Evolutionary conservation across 1,140 invertebrate species (phyloP).

Genomic region (Wiebesia pumilae): DNA sequence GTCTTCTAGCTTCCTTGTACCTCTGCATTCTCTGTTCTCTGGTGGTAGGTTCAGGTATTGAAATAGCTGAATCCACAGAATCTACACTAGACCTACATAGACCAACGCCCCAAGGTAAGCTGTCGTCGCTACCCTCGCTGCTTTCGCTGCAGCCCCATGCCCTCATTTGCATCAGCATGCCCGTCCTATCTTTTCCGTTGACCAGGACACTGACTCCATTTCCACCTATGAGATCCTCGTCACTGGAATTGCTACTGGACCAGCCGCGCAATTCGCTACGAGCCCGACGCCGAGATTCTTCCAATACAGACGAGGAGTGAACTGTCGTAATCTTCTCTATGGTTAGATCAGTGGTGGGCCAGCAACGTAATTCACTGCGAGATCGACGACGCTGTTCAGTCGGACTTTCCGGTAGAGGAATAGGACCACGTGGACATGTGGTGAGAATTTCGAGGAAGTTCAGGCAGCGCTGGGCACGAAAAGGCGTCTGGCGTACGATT

Average conservation of each 20-base stretch:
- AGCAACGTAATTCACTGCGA: slow-evolving; percentile 69
- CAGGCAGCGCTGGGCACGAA: slow-evolving; percentile 74
- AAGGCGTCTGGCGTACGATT: slow-evolving; percentile 79
- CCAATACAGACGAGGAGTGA: slow-evolving; percentile 43
- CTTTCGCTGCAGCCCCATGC: slow-evolving; percentile 72
- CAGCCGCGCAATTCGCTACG: slow-evolving; percentile 70
- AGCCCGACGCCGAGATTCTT: slow-evolving; percentile 60
- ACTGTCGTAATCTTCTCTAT: slow-evolving; percentile 53
- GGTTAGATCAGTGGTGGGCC: slow-evolving; percentile 58
- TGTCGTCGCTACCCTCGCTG: slow-evolving; percentile 74
- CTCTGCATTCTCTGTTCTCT: slow-evolving; percentile 70
- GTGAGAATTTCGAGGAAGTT: slow-evolving; percentile 73
- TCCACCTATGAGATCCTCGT: slow-evolving; percentile 63
- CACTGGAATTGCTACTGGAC: slow-evolving; percentile 72
- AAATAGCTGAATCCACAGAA: slow-evolving; percentile 60
- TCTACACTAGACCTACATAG: slow-evolving; percentile 61
- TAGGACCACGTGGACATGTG: slow-evolving; percentile 66
- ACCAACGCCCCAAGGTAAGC: slow-evolving; percentile 64
- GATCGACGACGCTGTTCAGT: slow-evolving; percentile 67
- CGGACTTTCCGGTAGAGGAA: slow-evolving; percentile 68
- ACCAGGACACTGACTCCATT: slow-evolving; percentile 39
- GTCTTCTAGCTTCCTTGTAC: slow-evolving; percentile 70
- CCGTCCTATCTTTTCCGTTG: slow-evolving; percentile 56
- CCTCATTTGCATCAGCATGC: slow-evolving; percentile 55
- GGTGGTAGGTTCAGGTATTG: slow-evolving; percentile 62